These are phyloP conservation scores for Erebia epiphron DNA, from an alignment of 2,888 invertebrate genomes.

Conservation along the genomic window DNA sequence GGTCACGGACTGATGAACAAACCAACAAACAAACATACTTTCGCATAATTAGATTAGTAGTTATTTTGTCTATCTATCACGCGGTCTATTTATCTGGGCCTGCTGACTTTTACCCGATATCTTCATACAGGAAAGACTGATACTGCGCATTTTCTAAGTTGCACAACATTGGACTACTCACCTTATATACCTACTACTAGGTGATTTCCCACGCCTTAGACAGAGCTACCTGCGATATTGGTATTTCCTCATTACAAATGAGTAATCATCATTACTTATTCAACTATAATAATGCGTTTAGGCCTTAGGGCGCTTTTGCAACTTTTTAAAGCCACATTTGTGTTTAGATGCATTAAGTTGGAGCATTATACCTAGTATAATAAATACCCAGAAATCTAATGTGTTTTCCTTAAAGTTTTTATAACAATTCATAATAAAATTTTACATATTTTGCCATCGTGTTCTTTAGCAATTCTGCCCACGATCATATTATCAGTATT, in stretches of 20 bases:
- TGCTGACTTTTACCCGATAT: not conserved
- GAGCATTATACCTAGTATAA: not conserved
- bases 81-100: not conserved
- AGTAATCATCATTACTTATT: conserved; percentile 27
- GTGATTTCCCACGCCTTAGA: conserved; percentile 32
- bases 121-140: not conserved
- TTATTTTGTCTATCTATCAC: no score
- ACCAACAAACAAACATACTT: no score
- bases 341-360: not conserved
- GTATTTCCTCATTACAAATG: conserved; percentile 31
- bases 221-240: conserved; percentile 7
- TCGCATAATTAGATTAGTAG: no score
- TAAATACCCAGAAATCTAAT: not conserved
- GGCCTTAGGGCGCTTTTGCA: not conserved
- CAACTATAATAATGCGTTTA: conserved; percentile 12
- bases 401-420: not conserved
- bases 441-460: no score
- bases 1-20: no score
- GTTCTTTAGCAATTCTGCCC: no score
- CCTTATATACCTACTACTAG: conserved; percentile 11
- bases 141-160: not conserved
- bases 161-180: conserved; percentile 6
- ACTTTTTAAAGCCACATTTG: not conserved
- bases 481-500: no score
- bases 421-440: no score